Conservation (phyloP, 2,888 invertebrate species). For the Drosophila fungiperda region DNA sequence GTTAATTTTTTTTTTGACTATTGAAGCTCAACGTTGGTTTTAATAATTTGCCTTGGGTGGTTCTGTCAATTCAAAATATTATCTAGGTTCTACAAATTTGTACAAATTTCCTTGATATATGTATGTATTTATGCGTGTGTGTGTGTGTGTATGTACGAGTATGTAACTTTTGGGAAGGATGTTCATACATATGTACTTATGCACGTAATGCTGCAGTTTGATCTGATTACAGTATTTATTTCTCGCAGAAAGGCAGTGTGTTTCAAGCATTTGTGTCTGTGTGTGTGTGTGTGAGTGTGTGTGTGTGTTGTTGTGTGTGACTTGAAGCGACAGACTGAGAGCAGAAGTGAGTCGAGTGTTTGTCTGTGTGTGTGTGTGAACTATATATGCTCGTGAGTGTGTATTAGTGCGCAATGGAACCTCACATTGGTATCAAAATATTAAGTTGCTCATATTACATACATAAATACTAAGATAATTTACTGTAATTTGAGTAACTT, state of each 20-base stretch:
- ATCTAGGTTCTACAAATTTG: constrained; percentile 36
- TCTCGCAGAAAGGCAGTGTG: constrained; percentile 43
- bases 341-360: constrained; percentile 2
- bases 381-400: constrained; percentile 7
- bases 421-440: constrained; percentile 33
- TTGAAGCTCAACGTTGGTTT: constrained; percentile 33
- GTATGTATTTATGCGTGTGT: constrained; percentile 16
- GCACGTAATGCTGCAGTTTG: constrained; percentile 14
- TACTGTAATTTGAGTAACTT: constrained; percentile 11
- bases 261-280: constrained; percentile 40
- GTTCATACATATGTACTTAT: constrained; percentile 40
- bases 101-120: constrained; percentile 35
- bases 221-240: constrained; percentile 12
- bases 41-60: constrained; percentile 31
- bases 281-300: constrained; percentile 8
- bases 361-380: constrained; percentile 21
- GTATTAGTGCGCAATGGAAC: constrained; percentile 67
- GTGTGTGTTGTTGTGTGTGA: constrained; percentile 10
- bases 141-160: constrained; percentile 21
- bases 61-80: constrained; percentile 36
- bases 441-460: constrained; percentile 17
- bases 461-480: constrained; percentile 13
- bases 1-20: constrained; percentile 10
- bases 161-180: constrained; percentile 10
- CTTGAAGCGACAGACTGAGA: constrained; percentile 4